Conservation (phyloP, 2,113 vertebrate species). For the Saccopteryx bilineata region DNA sequence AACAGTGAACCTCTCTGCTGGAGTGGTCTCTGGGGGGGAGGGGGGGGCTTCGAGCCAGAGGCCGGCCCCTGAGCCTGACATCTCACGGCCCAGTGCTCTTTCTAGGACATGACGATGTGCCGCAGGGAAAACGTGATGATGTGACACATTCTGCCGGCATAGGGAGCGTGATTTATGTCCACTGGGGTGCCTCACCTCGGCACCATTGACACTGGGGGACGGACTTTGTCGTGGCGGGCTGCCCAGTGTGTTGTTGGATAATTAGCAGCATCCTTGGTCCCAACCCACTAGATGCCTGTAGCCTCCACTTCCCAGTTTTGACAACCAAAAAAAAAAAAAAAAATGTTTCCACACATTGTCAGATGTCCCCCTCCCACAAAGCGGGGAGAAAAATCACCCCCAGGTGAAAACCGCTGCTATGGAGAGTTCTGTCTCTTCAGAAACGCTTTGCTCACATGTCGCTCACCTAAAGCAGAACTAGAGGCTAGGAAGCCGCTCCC, state of each 20-base stretch:
- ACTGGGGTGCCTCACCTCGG: rapidly evolving
- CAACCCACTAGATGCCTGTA: rapidly evolving
- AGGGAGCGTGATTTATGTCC: rapidly evolving
- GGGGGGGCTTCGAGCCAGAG: too few species aligned
- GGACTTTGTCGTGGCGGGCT: not conserved
- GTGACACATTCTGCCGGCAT: not conserved
- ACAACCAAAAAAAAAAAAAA: not conserved
- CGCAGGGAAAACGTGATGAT: not conserved
- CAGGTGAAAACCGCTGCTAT: not conserved
- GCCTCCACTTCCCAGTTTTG: not conserved
- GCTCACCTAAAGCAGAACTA: not conserved
- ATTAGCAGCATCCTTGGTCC: not conserved
- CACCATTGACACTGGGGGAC: rapidly evolving
- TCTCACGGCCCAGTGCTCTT: not conserved
- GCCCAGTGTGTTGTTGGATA: not conserved
- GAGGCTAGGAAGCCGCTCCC: not conserved
- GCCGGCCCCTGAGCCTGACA: not conserved
- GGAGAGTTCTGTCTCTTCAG: not conserved
- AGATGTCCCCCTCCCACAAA: too few species aligned
- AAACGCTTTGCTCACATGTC: not conserved
- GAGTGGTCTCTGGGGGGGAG: not conserved
- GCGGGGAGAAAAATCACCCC: not conserved
- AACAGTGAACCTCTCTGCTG: not conserved
- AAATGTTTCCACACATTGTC: not conserved
- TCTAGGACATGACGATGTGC: not conserved